Base-by-base conservation (phyloP, 1,140 invertebrate genomes). In the Diabrotica undecimpunctata region DNA sequence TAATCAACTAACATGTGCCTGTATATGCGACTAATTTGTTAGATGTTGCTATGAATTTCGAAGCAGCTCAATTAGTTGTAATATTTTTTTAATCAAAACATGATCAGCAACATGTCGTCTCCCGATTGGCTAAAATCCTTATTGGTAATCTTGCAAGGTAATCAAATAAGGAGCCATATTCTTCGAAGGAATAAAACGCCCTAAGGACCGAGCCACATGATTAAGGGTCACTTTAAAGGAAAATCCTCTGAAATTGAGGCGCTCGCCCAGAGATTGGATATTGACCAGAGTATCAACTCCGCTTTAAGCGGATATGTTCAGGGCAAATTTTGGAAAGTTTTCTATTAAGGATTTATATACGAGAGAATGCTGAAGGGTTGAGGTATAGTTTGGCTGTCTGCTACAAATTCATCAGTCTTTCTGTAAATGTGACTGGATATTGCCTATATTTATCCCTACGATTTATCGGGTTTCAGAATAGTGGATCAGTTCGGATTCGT, bases 211-310 rank as follows among this genome's bases (percentile, higher is more conserved):
- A 13, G 56, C 59, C 61, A 65, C 68, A 64, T 61, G 67, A 70
- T 54, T 69, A 65, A 68, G 64, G 68, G 66, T 67, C 66, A 68
- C 66, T 64, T 61, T 64, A 66, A 70, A 70, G 61, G 61, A 70
- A 57, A 72, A 72, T 72, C 70, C 70, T 54, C 61, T 68, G 70
- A 68, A 46, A 72, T 72, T 70, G 70, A 72, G 69, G 66, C 68
- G 64, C 70, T 72, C 68, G 68, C 68, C 67, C 67, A 72, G 70
- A 72, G 70, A 72, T 72, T 72, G 70, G 70, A 72, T 72, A 72
- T 72, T 72, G 70, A 72, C 68, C 70, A 66, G 61, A 65, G 66
- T 64, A 69, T 68, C 66, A 61, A 65, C 39, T 62, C 64, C 54
- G 67, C 67, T 68, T 68, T 60, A 68, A 68, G 41, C 60, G 67